Conservation (phyloP, 2,888 invertebrate genomes). For the Drosophila rellima region DNA sequence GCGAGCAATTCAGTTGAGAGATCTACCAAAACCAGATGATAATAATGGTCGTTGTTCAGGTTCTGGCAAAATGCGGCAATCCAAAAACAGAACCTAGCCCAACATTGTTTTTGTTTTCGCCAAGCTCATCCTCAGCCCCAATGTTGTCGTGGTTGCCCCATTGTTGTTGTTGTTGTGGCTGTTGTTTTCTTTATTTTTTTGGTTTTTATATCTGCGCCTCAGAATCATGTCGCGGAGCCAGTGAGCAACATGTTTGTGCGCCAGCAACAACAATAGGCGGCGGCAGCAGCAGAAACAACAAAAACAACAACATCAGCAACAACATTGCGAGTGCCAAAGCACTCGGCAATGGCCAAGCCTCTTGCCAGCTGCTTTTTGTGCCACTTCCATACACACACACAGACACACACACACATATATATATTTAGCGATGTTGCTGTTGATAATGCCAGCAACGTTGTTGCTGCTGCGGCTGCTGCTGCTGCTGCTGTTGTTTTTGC, state of each 20-base stretch:
- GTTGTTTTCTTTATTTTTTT: conserved; percentile 35
- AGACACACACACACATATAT: conserved; percentile 22
- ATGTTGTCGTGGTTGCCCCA: conserved; percentile 34
- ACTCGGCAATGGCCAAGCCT: conserved; percentile 71
- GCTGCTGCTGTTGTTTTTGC: conserved; percentile 47
- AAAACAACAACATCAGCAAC: conserved; percentile 26
- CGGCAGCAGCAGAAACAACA: conserved; percentile 41
- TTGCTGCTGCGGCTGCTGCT: conserved; percentile 41
- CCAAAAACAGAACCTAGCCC: conserved; percentile 63
- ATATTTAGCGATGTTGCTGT: conserved; percentile 47
- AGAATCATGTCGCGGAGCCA: conserved; percentile 79
- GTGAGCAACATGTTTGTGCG: conserved; percentile 78
- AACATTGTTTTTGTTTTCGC: conserved; percentile 71
- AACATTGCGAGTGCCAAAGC: conserved; percentile 66
- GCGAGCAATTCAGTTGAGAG: conserved; percentile 32
- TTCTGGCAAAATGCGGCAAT: conserved; percentile 46
- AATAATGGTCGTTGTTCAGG: conserved; percentile 60
- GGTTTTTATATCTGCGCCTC: conserved; percentile 72
- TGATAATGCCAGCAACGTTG: conserved; percentile 55
- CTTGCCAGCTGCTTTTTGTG: conserved; percentile 71
- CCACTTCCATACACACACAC: conserved; percentile 52
- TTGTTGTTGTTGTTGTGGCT: conserved; percentile 33
- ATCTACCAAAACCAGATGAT: conserved; percentile 69
- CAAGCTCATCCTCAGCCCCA: conserved; percentile 25
- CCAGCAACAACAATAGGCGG: conserved; percentile 38